phyloP scores from a whole-genome alignment of 2,888 invertebrate species.

The Epinotia nisella region DNA sequence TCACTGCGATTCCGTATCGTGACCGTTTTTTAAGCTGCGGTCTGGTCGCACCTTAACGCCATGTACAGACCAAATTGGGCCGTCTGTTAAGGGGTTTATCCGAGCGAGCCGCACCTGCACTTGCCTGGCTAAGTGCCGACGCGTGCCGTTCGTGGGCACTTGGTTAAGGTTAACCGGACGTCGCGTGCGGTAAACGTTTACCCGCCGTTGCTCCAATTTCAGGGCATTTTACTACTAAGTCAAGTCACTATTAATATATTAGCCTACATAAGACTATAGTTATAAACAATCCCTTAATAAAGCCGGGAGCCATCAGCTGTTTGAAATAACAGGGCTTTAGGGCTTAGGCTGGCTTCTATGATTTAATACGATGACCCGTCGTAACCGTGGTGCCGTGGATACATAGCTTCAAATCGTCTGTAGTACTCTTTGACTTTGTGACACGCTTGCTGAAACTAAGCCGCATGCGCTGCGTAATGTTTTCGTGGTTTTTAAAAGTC shows the following conservation, averaged over 20 bases:
- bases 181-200: conserved; percentile 2
- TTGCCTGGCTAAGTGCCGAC: background rate
- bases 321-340: conserved; percentile 31
- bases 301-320: conserved; percentile 31
- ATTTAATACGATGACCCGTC: conserved; percentile 49
- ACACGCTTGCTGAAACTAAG: no score
- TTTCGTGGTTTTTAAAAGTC: no score
- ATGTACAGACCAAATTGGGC: background rate
- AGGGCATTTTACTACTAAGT: background rate
- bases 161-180: background rate
- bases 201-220: background rate
- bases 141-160: background rate
- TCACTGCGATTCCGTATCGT: no score
- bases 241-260: background rate
- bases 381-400: conserved; percentile 51
- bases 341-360: conserved; percentile 40
- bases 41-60: no score
- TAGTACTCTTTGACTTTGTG: no score
- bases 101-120: background rate
- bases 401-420: background rate
- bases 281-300: conserved; percentile 41
- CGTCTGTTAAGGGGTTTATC: background rate
- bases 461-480: no score
- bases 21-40: no score
- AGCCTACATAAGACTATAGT: conserved; percentile 21